Percentiles rank a stretch among this genome's conserved stretches.
These are phyloP conservation scores for Rhagoletis zephyria DNA, from an alignment of 1,140 invertebrate species.

Conservation along the genomic window DNA sequence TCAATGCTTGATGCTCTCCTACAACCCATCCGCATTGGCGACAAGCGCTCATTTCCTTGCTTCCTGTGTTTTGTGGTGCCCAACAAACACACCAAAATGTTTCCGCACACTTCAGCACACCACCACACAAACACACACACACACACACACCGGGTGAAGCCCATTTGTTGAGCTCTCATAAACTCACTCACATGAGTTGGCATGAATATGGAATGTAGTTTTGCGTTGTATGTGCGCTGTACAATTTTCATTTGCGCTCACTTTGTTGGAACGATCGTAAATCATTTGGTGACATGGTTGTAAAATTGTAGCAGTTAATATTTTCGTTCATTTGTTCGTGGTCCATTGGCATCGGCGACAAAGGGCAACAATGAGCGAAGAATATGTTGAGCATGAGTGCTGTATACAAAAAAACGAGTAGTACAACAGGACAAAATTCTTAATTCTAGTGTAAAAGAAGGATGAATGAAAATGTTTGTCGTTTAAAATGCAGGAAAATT, in stretches of 20 bases:
- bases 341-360: neutral
- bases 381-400: neutral
- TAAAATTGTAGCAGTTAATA: constrained; percentile 56
- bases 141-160: neutral
- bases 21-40: neutral
- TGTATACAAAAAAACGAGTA: no score
- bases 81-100: constrained; percentile 66
- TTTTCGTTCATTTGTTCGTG: constrained; percentile 12
- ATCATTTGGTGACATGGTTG: constrained; percentile 69
- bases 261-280: constrained; percentile 62
- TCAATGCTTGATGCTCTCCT: neutral
- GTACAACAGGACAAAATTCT: no score
- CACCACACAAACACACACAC: neutral
- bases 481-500: no score
- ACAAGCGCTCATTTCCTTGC: constrained; percentile 67
- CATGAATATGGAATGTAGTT: neutral
- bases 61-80: constrained; percentile 68
- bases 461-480: no score
- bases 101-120: constrained; percentile 58
- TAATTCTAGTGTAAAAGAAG: no score
- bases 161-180: neutral
- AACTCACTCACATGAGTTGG: neutral
- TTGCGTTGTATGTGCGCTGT: neutral
- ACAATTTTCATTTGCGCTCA: constrained; percentile 68
- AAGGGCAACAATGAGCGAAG: no score